Evolutionary conservation across 2,888 invertebrate genomes (phyloP).

Genomic region (Epinotia nisella): DNA sequence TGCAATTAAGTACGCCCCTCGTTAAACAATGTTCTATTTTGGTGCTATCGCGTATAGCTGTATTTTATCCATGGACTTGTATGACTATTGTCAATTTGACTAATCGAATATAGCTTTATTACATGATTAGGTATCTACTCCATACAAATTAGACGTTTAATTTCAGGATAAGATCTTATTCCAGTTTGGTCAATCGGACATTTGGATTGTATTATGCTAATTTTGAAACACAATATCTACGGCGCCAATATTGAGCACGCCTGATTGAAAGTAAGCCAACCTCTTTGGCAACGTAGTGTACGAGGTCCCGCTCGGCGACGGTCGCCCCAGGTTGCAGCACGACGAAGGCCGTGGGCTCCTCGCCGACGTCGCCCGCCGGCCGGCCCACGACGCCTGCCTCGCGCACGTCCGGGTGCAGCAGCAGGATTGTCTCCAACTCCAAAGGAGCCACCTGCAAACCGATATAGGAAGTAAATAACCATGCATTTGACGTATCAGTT

Average conservation of each 20-base stretch:
- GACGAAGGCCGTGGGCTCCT: slow-evolving; percentile 89
- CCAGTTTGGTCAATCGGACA: no score
- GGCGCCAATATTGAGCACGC: neutral
- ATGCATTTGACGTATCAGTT: no score
- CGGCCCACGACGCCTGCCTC: slow-evolving; percentile 92
- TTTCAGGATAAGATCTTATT: no score
- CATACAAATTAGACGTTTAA: no score
- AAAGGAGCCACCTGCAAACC: slow-evolving; percentile 89
- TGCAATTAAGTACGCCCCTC: no score
- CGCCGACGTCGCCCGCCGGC: slow-evolving; percentile 87
- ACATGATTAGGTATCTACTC: no score
- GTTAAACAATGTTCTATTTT: no score
- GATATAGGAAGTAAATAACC: neutral
- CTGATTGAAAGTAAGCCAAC: slow-evolving; percentile 49
- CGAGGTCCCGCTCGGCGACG: slow-evolving; percentile 83
- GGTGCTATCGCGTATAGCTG: no score
- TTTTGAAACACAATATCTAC: neutral
- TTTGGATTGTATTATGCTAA: no score
- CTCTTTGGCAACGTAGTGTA: slow-evolving; percentile 78
- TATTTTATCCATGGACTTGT: no score
- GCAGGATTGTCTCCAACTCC: slow-evolving; percentile 91
- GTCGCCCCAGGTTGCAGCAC: slow-evolving; percentile 83
- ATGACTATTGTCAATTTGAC: no score
- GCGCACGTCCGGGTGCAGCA: slow-evolving; percentile 87
- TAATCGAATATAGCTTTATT: no score